Evolutionary conservation across 2,797 vertebrate genomes (phyloP).

Genomic region (Picus viridis): DNA sequence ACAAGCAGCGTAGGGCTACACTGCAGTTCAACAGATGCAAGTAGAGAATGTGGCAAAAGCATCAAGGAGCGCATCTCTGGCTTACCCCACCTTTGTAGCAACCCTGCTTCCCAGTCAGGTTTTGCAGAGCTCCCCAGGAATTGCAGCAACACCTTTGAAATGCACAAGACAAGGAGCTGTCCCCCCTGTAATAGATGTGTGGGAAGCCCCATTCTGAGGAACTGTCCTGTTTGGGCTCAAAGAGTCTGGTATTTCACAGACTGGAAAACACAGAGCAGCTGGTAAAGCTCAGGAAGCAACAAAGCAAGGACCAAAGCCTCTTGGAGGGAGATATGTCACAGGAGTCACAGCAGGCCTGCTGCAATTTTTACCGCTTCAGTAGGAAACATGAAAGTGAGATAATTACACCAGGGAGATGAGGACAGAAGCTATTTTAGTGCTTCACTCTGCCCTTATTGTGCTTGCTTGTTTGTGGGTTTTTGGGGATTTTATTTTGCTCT

Average conservation of each 20-base stretch:
- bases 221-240: neutral
- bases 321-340: neutral
- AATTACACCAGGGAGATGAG: neutral
- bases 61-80: neutral
- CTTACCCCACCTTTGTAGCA: neutral
- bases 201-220: neutral
- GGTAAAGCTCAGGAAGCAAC: neutral
- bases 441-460: neutral
- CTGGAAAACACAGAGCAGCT: neutral
- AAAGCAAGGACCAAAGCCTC: neutral
- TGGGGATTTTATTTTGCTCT: neutral
- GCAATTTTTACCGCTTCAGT: neutral
- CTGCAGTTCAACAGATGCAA: neutral
- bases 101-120: neutral
- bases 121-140: neutral
- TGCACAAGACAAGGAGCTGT: neutral
- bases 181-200: rapidly evolving
- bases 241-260: neutral
- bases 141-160: neutral
- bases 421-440: neutral
- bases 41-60: neutral
- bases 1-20: neutral
- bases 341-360: neutral
- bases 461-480: neutral
- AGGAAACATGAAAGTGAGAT: neutral